Percentiles rank a stretch among this genome's conserved stretches.
phyloP scores from a whole-genome alignment of 2,888 invertebrate species.

The Nowickia ferox region DNA sequence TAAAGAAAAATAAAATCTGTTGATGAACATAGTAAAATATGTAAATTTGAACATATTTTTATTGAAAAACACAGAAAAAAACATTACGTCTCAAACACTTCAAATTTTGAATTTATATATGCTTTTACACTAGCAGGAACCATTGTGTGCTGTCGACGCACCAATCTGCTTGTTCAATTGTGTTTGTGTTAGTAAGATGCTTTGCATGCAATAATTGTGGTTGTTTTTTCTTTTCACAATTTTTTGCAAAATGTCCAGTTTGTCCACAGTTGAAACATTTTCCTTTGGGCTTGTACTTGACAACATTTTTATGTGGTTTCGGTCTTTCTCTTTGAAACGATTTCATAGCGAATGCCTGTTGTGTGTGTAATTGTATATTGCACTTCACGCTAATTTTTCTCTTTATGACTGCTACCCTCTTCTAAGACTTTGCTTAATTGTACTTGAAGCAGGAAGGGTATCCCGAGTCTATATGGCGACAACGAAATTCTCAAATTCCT shows the following conservation, averaged over 20 bases:
- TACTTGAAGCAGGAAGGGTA: slow-evolving; percentile 30
- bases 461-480: slow-evolving; percentile 62
- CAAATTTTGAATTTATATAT: no score
- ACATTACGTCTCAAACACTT: no score
- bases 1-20: no score
- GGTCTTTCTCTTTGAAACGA: slow-evolving; percentile 12
- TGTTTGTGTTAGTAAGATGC: background rate
- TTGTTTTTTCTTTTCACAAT: slow-evolving; percentile 16
- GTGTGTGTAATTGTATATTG: slow-evolving; percentile 9
- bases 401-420: slow-evolving; percentile 45
- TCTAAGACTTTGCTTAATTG: slow-evolving; percentile 47
- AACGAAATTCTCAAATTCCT: slow-evolving; percentile 54
- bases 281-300: slow-evolving; percentile 19
- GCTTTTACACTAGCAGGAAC: slow-evolving; percentile 31
- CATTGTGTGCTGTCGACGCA: slow-evolving; percentile 24
- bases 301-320: slow-evolving; percentile 5
- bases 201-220: slow-evolving; percentile 24
- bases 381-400: slow-evolving; percentile 26
- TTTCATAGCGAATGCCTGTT: slow-evolving; percentile 54
- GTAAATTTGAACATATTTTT: no score
- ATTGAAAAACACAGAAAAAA: no score
- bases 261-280: slow-evolving; percentile 25
- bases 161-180: slow-evolving; percentile 1
- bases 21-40: no score
- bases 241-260: slow-evolving; percentile 37